Conservation (phyloP, 2,113 vertebrate species). For the Enhydra lutris region DNA sequence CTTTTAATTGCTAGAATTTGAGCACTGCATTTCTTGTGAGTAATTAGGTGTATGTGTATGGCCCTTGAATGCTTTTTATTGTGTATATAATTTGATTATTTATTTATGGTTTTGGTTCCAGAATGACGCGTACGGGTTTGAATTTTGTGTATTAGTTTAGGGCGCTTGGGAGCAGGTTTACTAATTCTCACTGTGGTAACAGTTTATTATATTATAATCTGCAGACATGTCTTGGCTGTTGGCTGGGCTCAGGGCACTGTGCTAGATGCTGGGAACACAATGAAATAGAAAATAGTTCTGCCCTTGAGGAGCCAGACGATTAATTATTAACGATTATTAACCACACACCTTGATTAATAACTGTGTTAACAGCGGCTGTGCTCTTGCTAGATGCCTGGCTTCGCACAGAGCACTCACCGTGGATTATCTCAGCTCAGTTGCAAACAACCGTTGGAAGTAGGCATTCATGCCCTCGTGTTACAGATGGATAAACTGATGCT, state of each 20-base stretch:
- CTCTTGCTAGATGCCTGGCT: not conserved
- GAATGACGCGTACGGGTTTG: not conserved
- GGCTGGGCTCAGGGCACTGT: not conserved
- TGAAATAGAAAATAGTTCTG: not conserved
- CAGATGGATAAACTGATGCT: not conserved
- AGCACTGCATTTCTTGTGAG: not conserved
- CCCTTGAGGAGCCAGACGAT: not conserved
- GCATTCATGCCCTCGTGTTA: not conserved
- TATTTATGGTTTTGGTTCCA: not conserved
- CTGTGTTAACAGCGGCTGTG: not conserved
- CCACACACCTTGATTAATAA: not conserved
- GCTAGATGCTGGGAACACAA: not conserved
- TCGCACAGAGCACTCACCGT: not conserved
- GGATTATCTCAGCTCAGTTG: not conserved
- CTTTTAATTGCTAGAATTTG: not conserved
- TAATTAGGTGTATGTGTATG: not conserved
- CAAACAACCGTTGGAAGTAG: not conserved
- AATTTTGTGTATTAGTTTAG: not conserved
- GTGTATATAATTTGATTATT: conserved; percentile 31
- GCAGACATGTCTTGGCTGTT: not conserved
- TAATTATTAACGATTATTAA: not conserved
- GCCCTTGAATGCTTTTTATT: not conserved
- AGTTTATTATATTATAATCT: conserved; percentile 26
- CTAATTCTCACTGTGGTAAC: not conserved
- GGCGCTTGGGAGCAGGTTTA: not conserved